phyloP scores from a whole-genome alignment of 2,888 invertebrate genomes.

The Spisula solida region DNA sequence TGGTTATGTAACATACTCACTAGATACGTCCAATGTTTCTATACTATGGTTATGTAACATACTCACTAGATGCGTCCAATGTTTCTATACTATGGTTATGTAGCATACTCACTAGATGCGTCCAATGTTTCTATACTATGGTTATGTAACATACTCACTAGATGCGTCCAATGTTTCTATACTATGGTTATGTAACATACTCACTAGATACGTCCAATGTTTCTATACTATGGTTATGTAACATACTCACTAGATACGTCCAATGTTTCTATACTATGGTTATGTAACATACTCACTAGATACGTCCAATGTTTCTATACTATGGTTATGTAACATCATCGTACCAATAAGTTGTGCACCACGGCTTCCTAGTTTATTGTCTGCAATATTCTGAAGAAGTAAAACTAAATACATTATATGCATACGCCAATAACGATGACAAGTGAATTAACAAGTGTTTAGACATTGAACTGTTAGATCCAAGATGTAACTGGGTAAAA shows the following conservation, averaged over 20 bases:
- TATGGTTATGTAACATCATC: slow-evolving; percentile 67
- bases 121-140: background rate
- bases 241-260: slow-evolving; percentile 73
- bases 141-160: too few species aligned
- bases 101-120: too few species aligned
- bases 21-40: too few species aligned
- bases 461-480: too few species aligned
- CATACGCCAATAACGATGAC: too few species aligned
- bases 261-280: slow-evolving; percentile 27
- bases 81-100: background rate
- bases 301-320: slow-evolving; percentile 64
- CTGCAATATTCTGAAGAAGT: slow-evolving; percentile 74
- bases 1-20: too few species aligned
- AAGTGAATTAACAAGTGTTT: too few species aligned
- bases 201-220: slow-evolving; percentile 75
- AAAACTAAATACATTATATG: too few species aligned
- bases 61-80: too few species aligned
- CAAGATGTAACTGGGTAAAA: too few species aligned
- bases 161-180: too few species aligned
- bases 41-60: background rate
- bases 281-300: slow-evolving; percentile 70
- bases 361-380: slow-evolving; percentile 74
- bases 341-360: slow-evolving; percentile 70
- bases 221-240: background rate
- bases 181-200: slow-evolving; percentile 27